Evolutionary conservation across 2,888 invertebrate genomes (phyloP), one percentile per base, ranked within the genome.

Genomic region (Parthenolecanium corni): DNA sequence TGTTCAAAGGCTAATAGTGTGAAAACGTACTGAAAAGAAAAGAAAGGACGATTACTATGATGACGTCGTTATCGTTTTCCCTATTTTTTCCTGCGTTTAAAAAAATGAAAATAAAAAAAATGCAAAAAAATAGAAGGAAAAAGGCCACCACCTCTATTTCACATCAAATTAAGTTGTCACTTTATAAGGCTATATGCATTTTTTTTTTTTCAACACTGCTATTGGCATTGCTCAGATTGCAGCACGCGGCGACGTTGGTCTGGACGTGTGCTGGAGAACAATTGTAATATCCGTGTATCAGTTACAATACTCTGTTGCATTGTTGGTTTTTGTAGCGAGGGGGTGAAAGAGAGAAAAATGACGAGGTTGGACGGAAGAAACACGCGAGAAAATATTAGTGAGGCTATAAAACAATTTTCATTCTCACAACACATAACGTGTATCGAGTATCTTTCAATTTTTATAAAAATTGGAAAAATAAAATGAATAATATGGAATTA

Each of bases 91-190:
- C 18, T 20, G 46, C 16, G 46, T 44, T 5, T 16, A 18, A 49
- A 23, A 14, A 21, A 49, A 49, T 21, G 21, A 49, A 23, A 1
- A 21, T 11, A 23, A 3, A 14, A 42, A 2, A 31, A 31, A 31
- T 6, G 9, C 4, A 31, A 31, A 31, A 31, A 31, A 31, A 31
- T 6, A 31, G 31, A 31, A 6, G 31, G 5, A 31, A 31, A 31
- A 31, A 31, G 31, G 31, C 31, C 31, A 31, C 49, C 20, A 49
- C 49, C 21, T 49, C 49, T 49, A 61, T 61, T 61, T 61, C 61
- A 61, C 61, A 61, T 61, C 61, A 61, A 61, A 61, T 61, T 61
- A 61, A 61, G 49, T 61, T 51, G 47, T 61, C 61, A 61, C 61
- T 61, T 61, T 61, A 61, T 51, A 31, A 6, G 4, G 9, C 9